phyloP scores from a whole-genome alignment of 2,797 vertebrate species.

The Hozukius guyotensis region DNA sequence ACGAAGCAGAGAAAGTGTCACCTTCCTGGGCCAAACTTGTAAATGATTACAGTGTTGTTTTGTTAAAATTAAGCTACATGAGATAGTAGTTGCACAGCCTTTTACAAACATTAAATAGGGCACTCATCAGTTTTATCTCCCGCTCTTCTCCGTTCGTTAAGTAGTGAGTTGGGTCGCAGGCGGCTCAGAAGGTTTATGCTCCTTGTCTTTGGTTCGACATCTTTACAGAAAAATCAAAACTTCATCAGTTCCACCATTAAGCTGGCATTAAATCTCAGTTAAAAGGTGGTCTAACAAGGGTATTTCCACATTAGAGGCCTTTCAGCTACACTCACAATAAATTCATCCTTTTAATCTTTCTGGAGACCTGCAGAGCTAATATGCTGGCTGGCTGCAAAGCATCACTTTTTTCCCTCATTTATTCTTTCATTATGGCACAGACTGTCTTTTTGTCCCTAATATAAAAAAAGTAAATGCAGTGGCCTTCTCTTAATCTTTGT shows the following conservation, averaged over 20 bases:
- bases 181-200: background rate
- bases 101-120: too few species aligned
- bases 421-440: background rate
- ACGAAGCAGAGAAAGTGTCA: background rate
- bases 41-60: background rate
- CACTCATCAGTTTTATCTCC: too few species aligned
- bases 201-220: background rate
- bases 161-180: too few species aligned
- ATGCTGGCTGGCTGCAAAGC: background rate
- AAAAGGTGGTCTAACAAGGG: background rate
- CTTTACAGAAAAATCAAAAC: slow-evolving; percentile 9
- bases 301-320: background rate
- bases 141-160: too few species aligned
- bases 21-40: background rate
- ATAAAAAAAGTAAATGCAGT: slow-evolving; percentile 5
- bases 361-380: background rate
- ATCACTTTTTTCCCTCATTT: background rate
- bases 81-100: background rate
- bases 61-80: background rate
- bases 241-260: background rate
- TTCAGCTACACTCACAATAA: background rate
- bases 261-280: background rate
- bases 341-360: too few species aligned
- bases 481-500: background rate
- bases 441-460: background rate